A percentile compares a stretch with the other conserved stretches of the same genome.
phyloP scores from a whole-genome alignment of 1,140 invertebrate genomes.

The Zaprionus ghesquierei region DNA sequence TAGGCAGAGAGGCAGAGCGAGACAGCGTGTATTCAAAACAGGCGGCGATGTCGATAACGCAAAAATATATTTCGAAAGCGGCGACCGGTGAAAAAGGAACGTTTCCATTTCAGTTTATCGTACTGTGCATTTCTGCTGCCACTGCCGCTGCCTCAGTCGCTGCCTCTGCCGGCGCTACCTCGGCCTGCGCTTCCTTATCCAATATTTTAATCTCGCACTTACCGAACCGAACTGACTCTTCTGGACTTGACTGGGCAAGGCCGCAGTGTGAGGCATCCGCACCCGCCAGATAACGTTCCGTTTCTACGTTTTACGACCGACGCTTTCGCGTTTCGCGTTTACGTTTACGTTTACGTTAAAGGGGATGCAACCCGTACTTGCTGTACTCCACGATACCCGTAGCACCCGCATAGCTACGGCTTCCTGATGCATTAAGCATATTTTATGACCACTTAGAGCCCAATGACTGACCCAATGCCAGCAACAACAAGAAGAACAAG shows the following conservation, averaged over 20 bases:
- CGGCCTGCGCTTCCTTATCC: constrained; percentile 60
- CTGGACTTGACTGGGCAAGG: background rate
- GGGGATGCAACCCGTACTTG: constrained; percentile 37
- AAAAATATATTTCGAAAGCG: constrained; percentile 1
- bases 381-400: background rate
- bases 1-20: background rate
- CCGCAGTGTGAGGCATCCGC: background rate
- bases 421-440: constrained; percentile 80
- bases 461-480: constrained; percentile 16
- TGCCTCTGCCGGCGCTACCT: constrained; percentile 7
- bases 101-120: constrained; percentile 58
- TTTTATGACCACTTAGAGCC: constrained; percentile 75
- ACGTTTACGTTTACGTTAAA: no score
- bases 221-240: constrained; percentile 25
- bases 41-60: constrained; percentile 26
- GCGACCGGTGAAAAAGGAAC: constrained; percentile 40
- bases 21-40: constrained; percentile 60
- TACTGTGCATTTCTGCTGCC: constrained; percentile 61
- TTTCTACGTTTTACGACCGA: background rate
- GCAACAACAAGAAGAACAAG: background rate
- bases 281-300: constrained; percentile 57
- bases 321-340: no score
- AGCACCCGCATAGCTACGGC: constrained; percentile 66
- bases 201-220: constrained; percentile 80
- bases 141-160: constrained; percentile 31